A percentile compares a stretch with the other conserved stretches of the same genome.
phyloP scores from a whole-genome alignment of 2,888 invertebrate genomes.

The Drosophila monieri region DNA sequence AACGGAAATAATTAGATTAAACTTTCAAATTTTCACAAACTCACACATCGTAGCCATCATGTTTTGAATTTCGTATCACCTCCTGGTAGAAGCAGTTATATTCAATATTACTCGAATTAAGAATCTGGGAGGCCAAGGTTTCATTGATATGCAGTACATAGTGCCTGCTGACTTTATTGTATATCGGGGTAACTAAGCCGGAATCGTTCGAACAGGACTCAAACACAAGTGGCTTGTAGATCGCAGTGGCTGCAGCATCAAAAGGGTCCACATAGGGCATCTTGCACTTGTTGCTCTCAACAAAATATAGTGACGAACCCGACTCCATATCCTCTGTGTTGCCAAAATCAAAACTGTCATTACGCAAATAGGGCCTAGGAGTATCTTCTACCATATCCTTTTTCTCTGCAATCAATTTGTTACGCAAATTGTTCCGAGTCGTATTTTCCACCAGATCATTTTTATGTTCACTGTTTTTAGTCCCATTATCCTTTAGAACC shows the following conservation, averaged over 20 bases:
- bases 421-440: neutral
- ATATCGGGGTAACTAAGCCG: slow-evolving; percentile 19
- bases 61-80: neutral
- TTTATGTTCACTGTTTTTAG: neutral
- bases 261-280: slow-evolving; percentile 33
- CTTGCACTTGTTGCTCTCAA: slow-evolving; percentile 16
- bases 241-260: neutral
- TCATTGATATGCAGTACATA: slow-evolving; percentile 18
- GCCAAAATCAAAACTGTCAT: neutral
- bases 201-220: slow-evolving; percentile 26
- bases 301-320: neutral
- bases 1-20: neutral
- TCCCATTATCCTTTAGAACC: no score
- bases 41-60: neutral
- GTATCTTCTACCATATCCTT: neutral
- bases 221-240: neutral
- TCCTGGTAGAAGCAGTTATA: neutral
- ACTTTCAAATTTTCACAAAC: neutral
- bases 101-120: neutral
- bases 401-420: neutral
- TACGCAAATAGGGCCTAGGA: neutral
- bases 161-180: slow-evolving; percentile 1
- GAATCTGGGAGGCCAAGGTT: neutral
- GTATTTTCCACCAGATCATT: neutral
- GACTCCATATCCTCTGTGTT: neutral